Conservation (phyloP, 2,113 vertebrate genomes). For the Aix galericulata region DNA sequence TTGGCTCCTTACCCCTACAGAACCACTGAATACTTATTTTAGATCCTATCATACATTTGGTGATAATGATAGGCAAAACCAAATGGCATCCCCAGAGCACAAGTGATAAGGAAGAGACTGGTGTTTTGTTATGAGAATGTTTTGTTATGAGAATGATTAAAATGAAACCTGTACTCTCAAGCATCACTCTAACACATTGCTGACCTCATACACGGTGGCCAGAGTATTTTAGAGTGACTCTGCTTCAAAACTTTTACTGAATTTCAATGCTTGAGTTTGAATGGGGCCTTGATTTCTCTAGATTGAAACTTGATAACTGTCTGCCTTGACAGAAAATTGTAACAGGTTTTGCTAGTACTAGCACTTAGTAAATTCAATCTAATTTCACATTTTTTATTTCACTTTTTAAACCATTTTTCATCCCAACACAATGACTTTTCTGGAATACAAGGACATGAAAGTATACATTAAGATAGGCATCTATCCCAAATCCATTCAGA, state of each 20-base stretch:
- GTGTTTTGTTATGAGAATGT: neutral
- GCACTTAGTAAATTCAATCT: neutral
- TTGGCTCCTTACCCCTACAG: neutral
- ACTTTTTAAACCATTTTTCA: neutral
- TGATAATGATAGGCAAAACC: neutral
- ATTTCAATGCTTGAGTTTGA: neutral
- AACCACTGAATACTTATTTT: neutral
- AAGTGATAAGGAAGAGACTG: neutral
- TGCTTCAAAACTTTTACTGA: neutral
- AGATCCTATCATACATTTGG: neutral
- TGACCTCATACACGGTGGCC: neutral
- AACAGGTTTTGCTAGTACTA: neutral
- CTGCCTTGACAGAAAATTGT: neutral
- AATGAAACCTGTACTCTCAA: neutral
- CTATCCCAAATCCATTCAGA: neutral
- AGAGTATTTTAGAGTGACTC: neutral
- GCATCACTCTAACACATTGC: neutral
- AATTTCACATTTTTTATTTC: neutral
- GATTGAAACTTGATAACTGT: neutral
- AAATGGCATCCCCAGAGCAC: neutral
- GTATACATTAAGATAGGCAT: neutral
- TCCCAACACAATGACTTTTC: neutral
- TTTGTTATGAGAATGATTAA: neutral
- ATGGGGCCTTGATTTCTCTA: neutral
- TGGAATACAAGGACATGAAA: neutral